Base-by-base conservation (phyloP, 1,140 invertebrate species). In the Apis dorsata region DNA sequence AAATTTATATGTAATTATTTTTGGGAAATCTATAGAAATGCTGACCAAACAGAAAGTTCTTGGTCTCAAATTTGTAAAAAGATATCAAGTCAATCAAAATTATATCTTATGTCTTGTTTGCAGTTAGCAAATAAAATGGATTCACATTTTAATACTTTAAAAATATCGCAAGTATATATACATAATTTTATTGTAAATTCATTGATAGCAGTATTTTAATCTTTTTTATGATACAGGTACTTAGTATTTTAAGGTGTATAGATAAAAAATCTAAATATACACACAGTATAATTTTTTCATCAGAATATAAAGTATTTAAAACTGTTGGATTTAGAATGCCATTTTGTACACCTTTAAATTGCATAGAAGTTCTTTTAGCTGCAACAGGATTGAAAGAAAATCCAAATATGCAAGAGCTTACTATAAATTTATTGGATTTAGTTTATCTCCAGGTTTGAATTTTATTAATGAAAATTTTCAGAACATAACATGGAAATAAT, bases 61-160 rank as follows among this genome's bases (percentile, higher is more conserved):
- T 90, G 86, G 85, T 72, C 79, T 9, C 68, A 85, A 71, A 66
- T 85, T 19, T 68, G 68, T 78, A 82, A 88, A 11, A 85, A 74
- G 51, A 83, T 86, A 57, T 81, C 88, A 60, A 81, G 72, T 63
- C 60, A 90, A 70, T 57, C 84, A 19, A 89, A 87, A 85, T 44
- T 91, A 68, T 81, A 90, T 79, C 85, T 92, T 17, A 78, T 93
- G 75, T 90, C 88, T 9, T 92, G 91, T 60, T 90, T 93, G 70
- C 92, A 93, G 70, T 81, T 93, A 63, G 92, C 91, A 9, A 90
- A 89, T 78, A 93, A 93, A 89, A 88, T 93, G 78, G 90, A 92
- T 44, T 91, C 90, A 63, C 77, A 89, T 86, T 66, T 78, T 1
- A 83, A 55, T 17, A 68, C 63, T 19, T 79, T 93, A 49, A 69